phyloP scores from a whole-genome alignment of 2,797 vertebrate genomes.

The Spheniscus humboldti region DNA sequence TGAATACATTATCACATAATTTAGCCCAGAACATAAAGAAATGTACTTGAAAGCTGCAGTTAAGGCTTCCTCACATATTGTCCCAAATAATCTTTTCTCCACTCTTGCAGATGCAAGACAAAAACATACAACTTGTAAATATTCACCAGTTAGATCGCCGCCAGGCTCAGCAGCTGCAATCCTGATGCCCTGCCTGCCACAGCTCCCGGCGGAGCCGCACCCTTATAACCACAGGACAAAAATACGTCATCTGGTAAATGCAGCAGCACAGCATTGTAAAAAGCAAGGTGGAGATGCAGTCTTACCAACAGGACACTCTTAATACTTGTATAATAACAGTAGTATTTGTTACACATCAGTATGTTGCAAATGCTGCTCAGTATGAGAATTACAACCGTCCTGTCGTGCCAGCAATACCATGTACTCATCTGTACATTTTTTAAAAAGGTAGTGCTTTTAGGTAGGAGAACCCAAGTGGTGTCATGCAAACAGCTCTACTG shows the following conservation, averaged over 20 bases:
- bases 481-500: neutral
- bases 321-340: fast-evolving
- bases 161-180: neutral
- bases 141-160: no score
- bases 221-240: neutral
- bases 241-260: fast-evolving
- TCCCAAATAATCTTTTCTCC: neutral
- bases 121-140: neutral
- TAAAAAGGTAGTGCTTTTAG: neutral
- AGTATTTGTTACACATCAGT: neutral
- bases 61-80: neutral
- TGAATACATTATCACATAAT: neutral
- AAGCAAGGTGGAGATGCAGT: neutral
- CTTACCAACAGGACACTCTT: neutral
- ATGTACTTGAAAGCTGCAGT: neutral
- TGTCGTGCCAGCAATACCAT: neutral
- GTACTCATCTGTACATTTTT: fast-evolving
- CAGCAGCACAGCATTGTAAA: neutral
- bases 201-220: neutral
- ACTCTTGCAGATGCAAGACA: neutral
- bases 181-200: neutral
- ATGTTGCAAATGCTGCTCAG: neutral
- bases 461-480: neutral
- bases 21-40: neutral
- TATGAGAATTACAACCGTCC: neutral